Evolutionary conservation across 2,888 invertebrate genomes (phyloP).

Genomic region (Andrena praecox): DNA sequence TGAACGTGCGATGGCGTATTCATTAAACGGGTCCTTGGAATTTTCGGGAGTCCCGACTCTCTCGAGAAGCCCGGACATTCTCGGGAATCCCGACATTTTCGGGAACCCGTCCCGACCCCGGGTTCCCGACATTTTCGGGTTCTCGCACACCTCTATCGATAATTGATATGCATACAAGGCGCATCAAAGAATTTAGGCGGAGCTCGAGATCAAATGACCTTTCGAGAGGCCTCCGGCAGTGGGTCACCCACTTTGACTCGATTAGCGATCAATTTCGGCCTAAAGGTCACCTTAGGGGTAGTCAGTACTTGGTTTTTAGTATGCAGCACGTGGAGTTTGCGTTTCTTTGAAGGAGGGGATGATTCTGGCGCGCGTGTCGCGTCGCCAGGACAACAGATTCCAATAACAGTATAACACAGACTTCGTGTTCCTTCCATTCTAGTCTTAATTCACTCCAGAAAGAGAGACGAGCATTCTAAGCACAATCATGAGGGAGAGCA

Average conservation of each 20-base stretch:
- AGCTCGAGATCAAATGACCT: conserved; percentile 38
- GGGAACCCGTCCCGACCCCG: too few species aligned
- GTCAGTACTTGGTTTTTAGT: neutral
- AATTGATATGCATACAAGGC: conserved; percentile 3
- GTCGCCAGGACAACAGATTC: conserved; percentile 52
- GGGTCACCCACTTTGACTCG: neutral
- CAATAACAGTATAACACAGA: conserved; percentile 22
- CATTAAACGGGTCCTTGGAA: too few species aligned
- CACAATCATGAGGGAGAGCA: conserved; percentile 87
- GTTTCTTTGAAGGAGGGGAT: neutral
- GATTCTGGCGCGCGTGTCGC: neutral
- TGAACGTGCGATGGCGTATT: too few species aligned
- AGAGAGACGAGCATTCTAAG: neutral
- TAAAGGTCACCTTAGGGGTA: conserved; percentile 20
- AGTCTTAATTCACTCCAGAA: neutral
- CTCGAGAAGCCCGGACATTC: too few species aligned
- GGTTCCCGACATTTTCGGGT: too few species aligned
- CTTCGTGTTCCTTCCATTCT: neutral
- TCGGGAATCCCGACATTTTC: too few species aligned
- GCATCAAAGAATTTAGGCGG: neutral
- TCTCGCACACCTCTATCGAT: too few species aligned
- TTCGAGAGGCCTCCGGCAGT: neutral
- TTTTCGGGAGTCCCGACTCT: too few species aligned
- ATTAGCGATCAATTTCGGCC: conserved; percentile 31
- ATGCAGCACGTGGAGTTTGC: neutral